Percentiles rank a stretch among this genome's conserved stretches.
Conservation (phyloP, 2,797 vertebrate species). For the Alcedo atthis region DNA sequence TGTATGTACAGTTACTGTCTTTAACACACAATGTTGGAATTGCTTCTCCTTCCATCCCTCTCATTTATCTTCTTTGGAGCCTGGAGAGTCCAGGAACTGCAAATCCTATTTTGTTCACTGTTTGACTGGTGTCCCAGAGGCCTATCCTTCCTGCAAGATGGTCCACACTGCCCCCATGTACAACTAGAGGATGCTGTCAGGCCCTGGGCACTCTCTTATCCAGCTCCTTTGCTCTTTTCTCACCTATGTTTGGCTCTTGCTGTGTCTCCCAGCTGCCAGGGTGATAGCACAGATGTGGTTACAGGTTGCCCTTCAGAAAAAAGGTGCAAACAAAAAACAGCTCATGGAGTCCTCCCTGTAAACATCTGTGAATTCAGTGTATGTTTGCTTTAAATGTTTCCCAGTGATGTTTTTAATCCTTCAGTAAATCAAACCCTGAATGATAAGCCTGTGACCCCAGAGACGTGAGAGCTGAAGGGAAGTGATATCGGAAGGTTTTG, state of each 20-base stretch:
- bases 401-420: background rate
- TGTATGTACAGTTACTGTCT: background rate
- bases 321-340: background rate
- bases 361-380: background rate
- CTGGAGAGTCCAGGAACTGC: background rate
- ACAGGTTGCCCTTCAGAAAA: background rate
- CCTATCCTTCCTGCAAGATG: background rate
- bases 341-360: background rate
- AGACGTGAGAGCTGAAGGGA: background rate
- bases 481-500: background rate
- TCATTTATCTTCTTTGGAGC: background rate
- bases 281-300: background rate
- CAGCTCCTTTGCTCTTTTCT: background rate
- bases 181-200: background rate
- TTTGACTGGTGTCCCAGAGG: background rate
- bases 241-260: background rate
- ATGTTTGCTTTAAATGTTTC: background rate
- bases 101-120: background rate
- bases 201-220: background rate
- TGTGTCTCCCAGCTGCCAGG: background rate
- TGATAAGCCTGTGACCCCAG: background rate
- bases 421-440: background rate
- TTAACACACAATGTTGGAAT: background rate
- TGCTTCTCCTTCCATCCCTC: background rate
- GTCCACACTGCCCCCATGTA: background rate